These are phyloP conservation scores for Lithobates pipiens DNA, from an alignment of 2,797 vertebrate species.

Conservation along the genomic window DNA sequence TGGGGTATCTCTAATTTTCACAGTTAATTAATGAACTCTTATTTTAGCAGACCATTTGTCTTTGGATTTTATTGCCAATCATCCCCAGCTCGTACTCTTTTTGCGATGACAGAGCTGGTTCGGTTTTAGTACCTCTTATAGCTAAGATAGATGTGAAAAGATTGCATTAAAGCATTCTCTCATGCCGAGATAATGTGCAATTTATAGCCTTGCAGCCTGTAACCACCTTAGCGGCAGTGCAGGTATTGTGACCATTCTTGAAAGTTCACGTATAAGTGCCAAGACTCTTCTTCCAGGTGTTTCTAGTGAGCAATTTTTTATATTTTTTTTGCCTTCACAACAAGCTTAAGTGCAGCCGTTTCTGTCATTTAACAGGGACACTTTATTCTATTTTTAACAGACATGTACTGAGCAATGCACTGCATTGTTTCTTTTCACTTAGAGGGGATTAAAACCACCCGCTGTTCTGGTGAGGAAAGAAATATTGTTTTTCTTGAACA, in stretches of 20 bases:
- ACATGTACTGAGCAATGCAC: slow-evolving; percentile 1
- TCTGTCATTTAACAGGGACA: slow-evolving; percentile 10
- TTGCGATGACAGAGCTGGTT: neutral
- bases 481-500: too few relatives aligned
- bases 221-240: neutral
- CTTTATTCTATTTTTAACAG: slow-evolving; percentile 2
- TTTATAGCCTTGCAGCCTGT: slow-evolving; percentile 11
- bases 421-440: neutral
- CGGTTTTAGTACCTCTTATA: slow-evolving; percentile 8
- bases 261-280: slow-evolving; percentile 48
- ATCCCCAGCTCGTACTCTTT: neutral
- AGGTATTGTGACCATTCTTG: neutral
- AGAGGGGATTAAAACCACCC: neutral
- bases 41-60: too few relatives aligned
- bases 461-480: too few relatives aligned
- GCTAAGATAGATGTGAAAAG: slow-evolving; percentile 16
- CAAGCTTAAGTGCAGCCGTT: neutral
- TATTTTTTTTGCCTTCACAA: neutral
- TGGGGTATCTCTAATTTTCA: too few relatives aligned
- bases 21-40: too few relatives aligned
- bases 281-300: neutral
- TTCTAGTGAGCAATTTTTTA: slow-evolving; percentile 6
- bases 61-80: neutral
- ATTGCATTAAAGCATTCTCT: slow-evolving; percentile 27
- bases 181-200: slow-evolving; percentile 46